Evolutionary conservation across 2,797 vertebrate genomes (phyloP), one percentile per base, ranked within the genome.

Genomic region (Hephaestus fuliginosus): DNA sequence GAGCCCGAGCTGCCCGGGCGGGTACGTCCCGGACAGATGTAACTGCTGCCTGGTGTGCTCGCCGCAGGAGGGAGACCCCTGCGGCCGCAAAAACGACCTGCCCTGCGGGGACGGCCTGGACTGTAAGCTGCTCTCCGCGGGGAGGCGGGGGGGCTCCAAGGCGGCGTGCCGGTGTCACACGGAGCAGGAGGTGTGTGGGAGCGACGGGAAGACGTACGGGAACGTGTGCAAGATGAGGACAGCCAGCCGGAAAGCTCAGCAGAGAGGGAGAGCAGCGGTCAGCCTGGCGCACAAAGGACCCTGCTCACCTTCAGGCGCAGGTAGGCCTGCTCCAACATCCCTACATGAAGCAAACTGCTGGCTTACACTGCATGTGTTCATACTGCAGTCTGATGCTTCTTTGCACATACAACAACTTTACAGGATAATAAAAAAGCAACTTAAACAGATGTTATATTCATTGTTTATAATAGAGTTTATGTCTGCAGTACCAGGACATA

Each of bases 1-100:
- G 33, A 97, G 96, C 82, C 97, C 96, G 60, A 95, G 96, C 91
- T 99, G 97, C 77, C 96, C 96, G 4, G 94, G 96, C 55, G 97
- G 97, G 1, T 98, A 97, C 78, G 95, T 96, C 43, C 97, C 96
- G 2, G 97, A 98, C 92, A 95, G 88, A 66, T 99, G 98, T 81
- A 95, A 96, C 95, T 99, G 98, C 95, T 98, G 98, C 92, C 94
- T 97, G 83, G 95, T 97, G 87, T 99, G 98, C 63, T 95, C 97
- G 0, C 96, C 95, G 7, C 89, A 94, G 7, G 97, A 98, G 83
- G 97, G 97, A 1, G 96, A 98, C 70, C 87, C 95, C 10, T 99
- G 97, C 86, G 97, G 97, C 61, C 94, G 96, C 57, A 93, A 94
- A 3, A 90, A 93, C 9, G 96, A 98, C 88, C 89, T 96, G n/a